Percentiles rank a stretch among this genome's conserved stretches.
Evolutionary conservation across 2,797 vertebrate genomes (phyloP).

Genomic region (Streptopelia turtur): DNA sequence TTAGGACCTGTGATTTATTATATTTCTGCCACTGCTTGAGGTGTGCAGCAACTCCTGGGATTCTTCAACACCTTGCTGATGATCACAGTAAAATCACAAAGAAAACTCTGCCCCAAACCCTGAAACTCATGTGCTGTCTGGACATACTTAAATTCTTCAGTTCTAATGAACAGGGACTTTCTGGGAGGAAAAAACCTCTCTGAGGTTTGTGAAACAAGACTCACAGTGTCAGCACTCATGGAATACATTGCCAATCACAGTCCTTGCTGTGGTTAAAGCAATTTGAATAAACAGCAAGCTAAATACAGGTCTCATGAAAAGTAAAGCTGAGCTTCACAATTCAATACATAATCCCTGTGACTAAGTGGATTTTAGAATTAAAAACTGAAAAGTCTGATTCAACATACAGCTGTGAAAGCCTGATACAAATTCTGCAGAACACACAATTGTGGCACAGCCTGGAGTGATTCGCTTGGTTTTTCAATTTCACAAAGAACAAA

Average conservation of each 20-base stretch:
- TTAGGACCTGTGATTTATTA: not conserved
- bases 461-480: no score
- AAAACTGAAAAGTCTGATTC: not conserved
- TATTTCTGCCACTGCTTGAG: not conserved
- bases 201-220: not conserved
- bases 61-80: not conserved
- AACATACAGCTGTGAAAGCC: not conserved
- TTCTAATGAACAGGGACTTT: not conserved
- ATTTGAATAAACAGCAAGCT: not conserved
- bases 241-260: not conserved
- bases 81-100: not conserved
- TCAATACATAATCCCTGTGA: not conserved
- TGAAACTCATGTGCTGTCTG: not conserved
- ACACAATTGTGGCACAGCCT: no score
- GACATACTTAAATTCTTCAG: not conserved
- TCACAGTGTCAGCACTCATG: not conserved
- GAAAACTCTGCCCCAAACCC: not conserved
- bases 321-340: not conserved
- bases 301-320: not conserved
- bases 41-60: not conserved
- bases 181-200: not conserved
- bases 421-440: no score
- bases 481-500: no score
- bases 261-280: not conserved
- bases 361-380: not conserved